phyloP scores from a whole-genome alignment of 2,888 invertebrate species.

The Anthophora plumipes region DNA sequence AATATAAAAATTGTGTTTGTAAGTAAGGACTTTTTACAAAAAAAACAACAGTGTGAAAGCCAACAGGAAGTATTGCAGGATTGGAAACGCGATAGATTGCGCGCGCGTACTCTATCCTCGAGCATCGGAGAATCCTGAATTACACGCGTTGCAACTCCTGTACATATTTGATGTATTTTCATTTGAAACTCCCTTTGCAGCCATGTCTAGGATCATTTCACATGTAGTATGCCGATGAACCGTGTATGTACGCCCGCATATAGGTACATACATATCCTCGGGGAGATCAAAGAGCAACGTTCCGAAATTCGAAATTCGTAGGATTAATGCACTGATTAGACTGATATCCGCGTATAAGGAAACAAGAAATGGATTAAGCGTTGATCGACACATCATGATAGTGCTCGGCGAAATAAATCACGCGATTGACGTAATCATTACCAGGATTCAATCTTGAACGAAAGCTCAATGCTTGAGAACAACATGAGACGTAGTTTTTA shows the following conservation, averaged over 20 bases:
- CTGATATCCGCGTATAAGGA: no score
- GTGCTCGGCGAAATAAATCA: neutral
- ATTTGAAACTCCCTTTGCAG: slow-evolving; percentile 32
- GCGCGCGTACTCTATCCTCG: slow-evolving; percentile 21
- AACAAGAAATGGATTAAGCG: neutral
- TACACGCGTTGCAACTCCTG: slow-evolving; percentile 23
- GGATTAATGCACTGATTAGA: slow-evolving; percentile 45
- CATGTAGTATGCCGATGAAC: neutral
- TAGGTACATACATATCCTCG: slow-evolving; percentile 1
- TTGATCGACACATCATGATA: neutral
- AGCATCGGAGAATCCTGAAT: slow-evolving; percentile 53
- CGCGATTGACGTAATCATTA: neutral
- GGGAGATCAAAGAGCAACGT: slow-evolving; percentile 60
- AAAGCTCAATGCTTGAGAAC: no score
- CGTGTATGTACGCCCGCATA: neutral
- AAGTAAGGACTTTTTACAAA: no score
- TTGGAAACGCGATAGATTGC: slow-evolving; percentile 15
- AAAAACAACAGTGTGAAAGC: no score
- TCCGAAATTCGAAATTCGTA: slow-evolving; percentile 52
- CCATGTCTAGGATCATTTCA: slow-evolving; percentile 34
- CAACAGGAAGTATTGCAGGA: neutral
- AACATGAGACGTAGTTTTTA: no score
- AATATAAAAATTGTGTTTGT: no score
- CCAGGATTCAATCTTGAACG: neutral
- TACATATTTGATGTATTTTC: slow-evolving; percentile 54